phyloP scores from a whole-genome alignment of 2,113 vertebrate species.

The Pelodiscus sinensis region DNA sequence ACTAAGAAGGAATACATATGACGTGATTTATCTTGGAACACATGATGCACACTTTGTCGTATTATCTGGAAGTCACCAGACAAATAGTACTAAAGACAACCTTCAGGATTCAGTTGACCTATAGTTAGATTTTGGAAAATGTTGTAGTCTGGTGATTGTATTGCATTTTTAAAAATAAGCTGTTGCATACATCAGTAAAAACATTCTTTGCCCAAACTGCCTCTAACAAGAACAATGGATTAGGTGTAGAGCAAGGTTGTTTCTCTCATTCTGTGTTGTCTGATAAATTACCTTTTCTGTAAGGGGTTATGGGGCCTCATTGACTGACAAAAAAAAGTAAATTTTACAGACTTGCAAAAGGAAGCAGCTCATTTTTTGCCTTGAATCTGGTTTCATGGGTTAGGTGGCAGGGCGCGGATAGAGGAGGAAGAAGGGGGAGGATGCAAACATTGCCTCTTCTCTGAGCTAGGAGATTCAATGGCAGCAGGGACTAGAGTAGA shows the following conservation, averaged over 20 bases:
- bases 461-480: not conserved
- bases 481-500: not conserved
- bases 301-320: not conserved
- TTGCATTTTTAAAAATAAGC: not conserved
- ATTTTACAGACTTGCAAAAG: not conserved
- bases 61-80: not conserved
- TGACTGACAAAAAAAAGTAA: not conserved
- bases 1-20: not conserved
- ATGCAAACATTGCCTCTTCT: not conserved
- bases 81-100: not conserved
- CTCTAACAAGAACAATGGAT: not conserved
- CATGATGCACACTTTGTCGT: not conserved
- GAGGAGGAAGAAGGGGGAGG: not conserved
- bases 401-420: not conserved
- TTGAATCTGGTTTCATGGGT: not conserved
- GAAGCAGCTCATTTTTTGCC: not conserved
- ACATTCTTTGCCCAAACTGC: not conserved
- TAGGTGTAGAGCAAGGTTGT: not conserved
- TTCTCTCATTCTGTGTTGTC: not conserved
- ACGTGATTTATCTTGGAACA: not conserved
- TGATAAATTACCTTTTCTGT: not conserved
- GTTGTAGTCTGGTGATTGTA: not conserved
- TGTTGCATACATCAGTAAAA: not conserved
- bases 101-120: not conserved
- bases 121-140: not conserved